These are phyloP conservation scores for Cephus rjabovi DNA, from an alignment of 2,888 invertebrate species.

Conservation along the genomic window DNA sequence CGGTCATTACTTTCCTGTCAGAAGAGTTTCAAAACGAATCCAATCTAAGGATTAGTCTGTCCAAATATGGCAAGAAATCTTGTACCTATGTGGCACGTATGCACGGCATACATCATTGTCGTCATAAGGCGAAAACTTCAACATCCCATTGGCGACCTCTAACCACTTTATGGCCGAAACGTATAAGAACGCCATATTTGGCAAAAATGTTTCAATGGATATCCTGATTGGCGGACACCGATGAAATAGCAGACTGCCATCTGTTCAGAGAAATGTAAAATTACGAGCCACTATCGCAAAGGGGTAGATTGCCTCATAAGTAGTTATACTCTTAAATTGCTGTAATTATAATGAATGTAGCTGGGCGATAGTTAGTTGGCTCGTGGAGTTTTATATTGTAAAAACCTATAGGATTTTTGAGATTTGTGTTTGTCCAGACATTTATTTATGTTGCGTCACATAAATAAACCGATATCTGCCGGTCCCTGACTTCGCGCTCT, in stretches of 20 bases:
- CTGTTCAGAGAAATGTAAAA: neutral
- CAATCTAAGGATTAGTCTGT: conserved; percentile 14
- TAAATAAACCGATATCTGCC: conserved; percentile 17
- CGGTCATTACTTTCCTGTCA: conserved; percentile 16
- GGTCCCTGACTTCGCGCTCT: conserved; percentile 5
- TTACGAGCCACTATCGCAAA: neutral
- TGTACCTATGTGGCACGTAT: neutral
- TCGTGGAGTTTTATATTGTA: neutral
- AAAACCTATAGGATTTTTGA: neutral
- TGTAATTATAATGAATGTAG: neutral
- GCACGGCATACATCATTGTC: neutral
- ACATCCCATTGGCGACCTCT: neutral
- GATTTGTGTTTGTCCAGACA: neutral
- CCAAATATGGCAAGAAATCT: conserved; percentile 18
- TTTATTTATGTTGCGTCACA: conserved; percentile 18
- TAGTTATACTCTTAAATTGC: neutral
- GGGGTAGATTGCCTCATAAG: neutral
- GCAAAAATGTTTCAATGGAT: neutral
- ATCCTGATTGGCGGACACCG: neutral
- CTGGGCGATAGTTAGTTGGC: neutral
- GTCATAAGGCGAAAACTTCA: neutral
- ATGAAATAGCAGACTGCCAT: neutral
- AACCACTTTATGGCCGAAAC: neutral
- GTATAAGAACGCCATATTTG: neutral
- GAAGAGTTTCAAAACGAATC: conserved; percentile 18